Percentiles rank a stretch among this genome's conserved stretches.
Conservation (phyloP, 1,140 invertebrate species). For the Philopotamus ludificatus region DNA sequence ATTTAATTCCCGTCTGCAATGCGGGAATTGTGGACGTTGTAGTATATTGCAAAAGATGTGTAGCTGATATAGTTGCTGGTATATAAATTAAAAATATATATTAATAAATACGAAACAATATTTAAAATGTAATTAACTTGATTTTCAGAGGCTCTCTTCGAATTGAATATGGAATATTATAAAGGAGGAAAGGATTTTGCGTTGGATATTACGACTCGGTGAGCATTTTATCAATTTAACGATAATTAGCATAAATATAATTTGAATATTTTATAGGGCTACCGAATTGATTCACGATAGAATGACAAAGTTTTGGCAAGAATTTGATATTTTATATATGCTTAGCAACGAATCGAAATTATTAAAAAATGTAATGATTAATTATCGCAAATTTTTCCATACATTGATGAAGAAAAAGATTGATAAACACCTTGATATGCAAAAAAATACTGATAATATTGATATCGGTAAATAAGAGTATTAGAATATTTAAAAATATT, state of each 20-base stretch:
- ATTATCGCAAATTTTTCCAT: conserved; percentile 6
- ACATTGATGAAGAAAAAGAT: conserved; percentile 4
- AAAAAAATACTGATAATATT: too few species aligned
- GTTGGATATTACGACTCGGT: neutral
- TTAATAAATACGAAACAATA: neutral
- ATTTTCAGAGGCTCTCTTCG: conserved; percentile 14
- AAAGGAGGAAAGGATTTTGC: conserved; percentile 12
- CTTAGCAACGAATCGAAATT: neutral
- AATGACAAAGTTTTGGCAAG: conserved; percentile 20
- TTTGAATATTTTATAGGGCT: neutral
- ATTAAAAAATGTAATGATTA: neutral
- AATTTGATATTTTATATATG: conserved; percentile 9
- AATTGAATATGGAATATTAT: neutral
- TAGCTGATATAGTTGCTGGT: conserved; percentile 7
- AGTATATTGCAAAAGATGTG: conserved; percentile 14
- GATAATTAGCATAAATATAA: neutral
- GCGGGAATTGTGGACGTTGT: neutral
- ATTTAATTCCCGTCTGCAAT: neutral
- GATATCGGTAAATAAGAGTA: too few species aligned
- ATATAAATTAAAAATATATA: neutral
- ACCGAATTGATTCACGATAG: conserved; percentile 10
- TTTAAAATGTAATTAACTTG: neutral
- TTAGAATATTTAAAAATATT: conserved; percentile 1
- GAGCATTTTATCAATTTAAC: neutral
- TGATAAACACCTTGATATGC: too few species aligned